Evolutionary conservation across 2,113 vertebrate species (phyloP), one percentile per base, ranked within the genome.

Genomic region (Gobius niger): DNA sequence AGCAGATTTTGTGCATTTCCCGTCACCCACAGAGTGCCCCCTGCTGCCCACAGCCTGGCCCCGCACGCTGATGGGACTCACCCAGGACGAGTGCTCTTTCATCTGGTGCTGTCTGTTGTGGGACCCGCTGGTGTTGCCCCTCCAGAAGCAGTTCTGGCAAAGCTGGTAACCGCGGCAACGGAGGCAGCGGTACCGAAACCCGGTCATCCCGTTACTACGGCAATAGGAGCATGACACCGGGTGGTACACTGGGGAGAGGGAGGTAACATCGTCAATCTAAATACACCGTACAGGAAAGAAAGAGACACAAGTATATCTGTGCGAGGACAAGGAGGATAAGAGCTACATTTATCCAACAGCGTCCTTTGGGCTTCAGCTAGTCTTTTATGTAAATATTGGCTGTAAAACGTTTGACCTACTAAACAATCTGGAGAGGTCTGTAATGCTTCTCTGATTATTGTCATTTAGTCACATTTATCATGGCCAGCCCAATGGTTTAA

Each of bases 71-170:
- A 4, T n/a, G 7, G 7, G 13, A 83, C 92, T 95, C 89, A 98
- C 97, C 96, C 96, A 98, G 8, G 96, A 96, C 0, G 96, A 96
- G 72, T 98, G 95, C 91, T 99, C 97, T 94, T 98, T 99, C 96
- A 99, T 98, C 92, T 96, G 96, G 80, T 99, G 97, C 78, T 97
- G 94, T 93, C 93, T 96, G 93, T 92, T 98, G 77, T 98, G 97
- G 15, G 95, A 87, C 53, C 96, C 94, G 1, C 89, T 96, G 62
- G 92, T 92, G 3, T 97, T 95, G 67, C 97, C 96, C 0, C 92
- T 91, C 97, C 97, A 99, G 70, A 98, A 99, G 87, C 97, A 99
- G 75, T 88, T 93, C 69, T 99, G 97, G 79, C 97, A 99, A 76
- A 99, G 95, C 90, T 99, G 97, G 90, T 98, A 99, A 87, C 92